A percentile compares a stretch with the other conserved stretches of the same genome.
Evolutionary conservation across 2,888 invertebrate species (phyloP).

Genomic region (Apotomis capreana): DNA sequence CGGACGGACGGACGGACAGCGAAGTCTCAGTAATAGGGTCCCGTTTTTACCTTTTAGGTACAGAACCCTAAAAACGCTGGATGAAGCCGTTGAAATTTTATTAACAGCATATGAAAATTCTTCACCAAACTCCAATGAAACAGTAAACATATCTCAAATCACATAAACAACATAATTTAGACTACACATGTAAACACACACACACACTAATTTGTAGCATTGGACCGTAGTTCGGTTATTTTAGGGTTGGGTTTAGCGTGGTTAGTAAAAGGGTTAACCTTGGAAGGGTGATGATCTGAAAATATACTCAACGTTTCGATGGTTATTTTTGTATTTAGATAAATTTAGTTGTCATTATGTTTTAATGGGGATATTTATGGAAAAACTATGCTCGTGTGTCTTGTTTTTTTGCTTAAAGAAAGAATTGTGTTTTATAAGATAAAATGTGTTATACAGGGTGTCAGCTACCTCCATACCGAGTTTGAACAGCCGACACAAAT

Average conservation of each 20-base stretch:
- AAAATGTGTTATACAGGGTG: too few relatives aligned
- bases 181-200: slow-evolving; percentile 34
- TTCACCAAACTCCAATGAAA: slow-evolving; percentile 26
- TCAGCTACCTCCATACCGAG: too few relatives aligned
- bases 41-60: too few relatives aligned
- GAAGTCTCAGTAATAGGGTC: too few relatives aligned
- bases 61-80: not conserved
- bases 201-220: not conserved
- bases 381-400: too few relatives aligned
- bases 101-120: slow-evolving; percentile 37
- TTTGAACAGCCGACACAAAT: too few relatives aligned
- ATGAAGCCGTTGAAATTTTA: not conserved
- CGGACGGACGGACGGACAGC: too few relatives aligned
- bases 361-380: slow-evolving; percentile 7
- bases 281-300: slow-evolving; percentile 10
- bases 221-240: not conserved
- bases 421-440: too few relatives aligned
- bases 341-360: slow-evolving; percentile 9
- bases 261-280: slow-evolving; percentile 5
- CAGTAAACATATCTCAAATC: slow-evolving; percentile 38
- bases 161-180: slow-evolving; percentile 41
- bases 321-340: slow-evolving; percentile 18
- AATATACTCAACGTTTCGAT: slow-evolving; percentile 4
- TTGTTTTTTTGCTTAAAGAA: too few relatives aligned
- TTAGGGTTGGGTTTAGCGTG: slow-evolving; percentile 4